phyloP scores from a whole-genome alignment of 2,888 invertebrate genomes.

The Limnephilus rhombicus region DNA sequence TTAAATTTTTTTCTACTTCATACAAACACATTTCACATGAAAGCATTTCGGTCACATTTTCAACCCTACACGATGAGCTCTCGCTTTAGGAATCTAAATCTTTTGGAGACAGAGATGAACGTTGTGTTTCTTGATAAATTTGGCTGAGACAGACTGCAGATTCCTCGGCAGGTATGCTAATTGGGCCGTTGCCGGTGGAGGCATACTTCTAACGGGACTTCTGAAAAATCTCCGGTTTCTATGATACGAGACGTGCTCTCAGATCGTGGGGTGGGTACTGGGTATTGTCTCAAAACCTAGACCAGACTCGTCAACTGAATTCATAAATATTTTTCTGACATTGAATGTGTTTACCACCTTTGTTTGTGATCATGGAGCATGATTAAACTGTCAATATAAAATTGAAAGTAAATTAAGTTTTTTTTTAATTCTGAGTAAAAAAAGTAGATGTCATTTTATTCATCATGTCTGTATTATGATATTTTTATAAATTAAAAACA shows the following conservation, averaged over 20 bases:
- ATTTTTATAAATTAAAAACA: too few species aligned
- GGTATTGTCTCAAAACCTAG: neutral
- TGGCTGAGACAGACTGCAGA: constrained; percentile 12
- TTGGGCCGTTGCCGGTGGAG: neutral
- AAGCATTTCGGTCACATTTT: neutral
- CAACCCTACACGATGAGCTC: neutral
- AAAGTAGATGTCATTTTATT: too few species aligned
- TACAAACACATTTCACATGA: too few species aligned
- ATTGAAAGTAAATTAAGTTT: neutral
- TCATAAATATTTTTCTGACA: neutral
- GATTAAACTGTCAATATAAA: neutral
- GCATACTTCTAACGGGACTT: neutral
- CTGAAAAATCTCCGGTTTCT: neutral
- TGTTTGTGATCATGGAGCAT: neutral
- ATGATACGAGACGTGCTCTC: neutral
- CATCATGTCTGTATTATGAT: too few species aligned
- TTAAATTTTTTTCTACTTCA: too few species aligned
- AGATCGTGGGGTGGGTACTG: neutral
- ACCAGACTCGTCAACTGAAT: neutral
- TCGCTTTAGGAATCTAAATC: neutral
- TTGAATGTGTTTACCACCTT: neutral
- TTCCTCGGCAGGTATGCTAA: constrained; percentile 11
- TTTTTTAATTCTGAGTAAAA: too few species aligned
- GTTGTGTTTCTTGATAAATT: constrained; percentile 16
- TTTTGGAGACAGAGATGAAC: constrained; percentile 7